Base-by-base conservation (phyloP, 2,888 invertebrate species). In the Copidosoma aretas region DNA sequence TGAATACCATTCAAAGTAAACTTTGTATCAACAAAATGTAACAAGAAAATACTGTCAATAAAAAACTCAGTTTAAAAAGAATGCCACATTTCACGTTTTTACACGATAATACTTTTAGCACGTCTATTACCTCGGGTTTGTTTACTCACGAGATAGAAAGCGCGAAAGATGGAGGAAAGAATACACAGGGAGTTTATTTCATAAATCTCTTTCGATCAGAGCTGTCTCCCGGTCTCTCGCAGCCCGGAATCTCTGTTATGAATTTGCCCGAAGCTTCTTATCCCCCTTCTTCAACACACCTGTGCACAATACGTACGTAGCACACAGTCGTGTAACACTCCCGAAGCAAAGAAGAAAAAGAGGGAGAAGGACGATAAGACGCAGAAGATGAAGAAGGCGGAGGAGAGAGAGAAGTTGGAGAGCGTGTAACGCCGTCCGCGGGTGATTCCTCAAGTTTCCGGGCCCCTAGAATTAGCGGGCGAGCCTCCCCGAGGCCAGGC, bases 381-480 rank as follows among this genome's bases (percentile, higher is more conserved):
- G 32, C 3, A 32, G 32, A 32, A 32, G 8, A 8, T 3, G 32
- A 32, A 32, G 32, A 32, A 5, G 32, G n/a, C n/a, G n/a, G n/a
- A n/a, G n/a, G n/a, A n/a, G n/a, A n/a, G n/a, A n/a, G n/a, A n/a
- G n/a, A n/a, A n/a, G n/a, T n/a, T n/a, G n/a, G n/a, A n/a, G 22
- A 17, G 32, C 12, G 53, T 25, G n/a, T 41, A 32, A 19, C 4
- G 32, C 59, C 49, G 63, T 59, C 41, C 64, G 72, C 67, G 75
- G 75, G 76, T 75, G 75, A 77, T 76, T 76, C 75, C 76, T 73
- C 78, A 75, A 77, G 76, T 77, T 78, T 77, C 73, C 75, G 75
- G 74, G 78, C 75, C 61, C 76, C 79, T 80, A 78, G 77, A 80
- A 80, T 80, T 80, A 80, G 73, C 77, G 74, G 75, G 75, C 8